Conservation (phyloP, 2,797 vertebrate genomes). For the Myotis planiceps region DNA sequence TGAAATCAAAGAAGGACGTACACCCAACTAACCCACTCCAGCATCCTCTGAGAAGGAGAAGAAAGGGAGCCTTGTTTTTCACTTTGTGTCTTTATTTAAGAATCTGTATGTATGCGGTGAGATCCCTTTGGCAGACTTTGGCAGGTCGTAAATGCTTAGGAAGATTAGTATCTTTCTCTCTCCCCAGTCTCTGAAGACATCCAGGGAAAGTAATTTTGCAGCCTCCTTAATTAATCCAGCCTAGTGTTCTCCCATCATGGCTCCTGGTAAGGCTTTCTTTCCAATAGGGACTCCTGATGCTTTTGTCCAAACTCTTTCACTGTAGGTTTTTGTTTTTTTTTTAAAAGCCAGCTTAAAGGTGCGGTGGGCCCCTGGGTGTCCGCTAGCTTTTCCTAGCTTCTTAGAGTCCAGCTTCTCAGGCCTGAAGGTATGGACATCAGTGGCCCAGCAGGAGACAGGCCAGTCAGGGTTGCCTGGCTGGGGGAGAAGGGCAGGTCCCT, state of each 20-base stretch:
- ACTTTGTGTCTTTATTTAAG: background rate
- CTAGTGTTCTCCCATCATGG: background rate
- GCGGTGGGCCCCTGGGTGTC: background rate
- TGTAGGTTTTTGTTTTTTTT: background rate
- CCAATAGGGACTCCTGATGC: background rate
- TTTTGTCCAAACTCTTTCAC: background rate
- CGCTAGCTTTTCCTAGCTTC: background rate
- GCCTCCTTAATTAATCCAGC: background rate
- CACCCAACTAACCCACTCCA: background rate
- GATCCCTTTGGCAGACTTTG: background rate
- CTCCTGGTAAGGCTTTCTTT: constrained; percentile 13
- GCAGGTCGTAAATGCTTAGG: background rate
- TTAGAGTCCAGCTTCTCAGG: background rate
- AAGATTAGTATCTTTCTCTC: background rate
- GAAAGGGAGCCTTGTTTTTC: constrained; percentile 2
- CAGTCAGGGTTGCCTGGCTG: background rate
- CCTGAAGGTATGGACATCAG: background rate
- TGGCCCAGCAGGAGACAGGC: background rate
- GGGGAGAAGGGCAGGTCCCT: background rate
- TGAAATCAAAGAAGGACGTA: background rate
- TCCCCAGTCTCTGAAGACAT: background rate
- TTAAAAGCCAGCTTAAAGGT: background rate
- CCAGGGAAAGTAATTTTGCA: background rate
- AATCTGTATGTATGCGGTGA: background rate
- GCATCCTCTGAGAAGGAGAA: constrained; percentile 9